Base-by-base conservation (phyloP, 2,113 vertebrate species). In the Ammodramus savannarum region DNA sequence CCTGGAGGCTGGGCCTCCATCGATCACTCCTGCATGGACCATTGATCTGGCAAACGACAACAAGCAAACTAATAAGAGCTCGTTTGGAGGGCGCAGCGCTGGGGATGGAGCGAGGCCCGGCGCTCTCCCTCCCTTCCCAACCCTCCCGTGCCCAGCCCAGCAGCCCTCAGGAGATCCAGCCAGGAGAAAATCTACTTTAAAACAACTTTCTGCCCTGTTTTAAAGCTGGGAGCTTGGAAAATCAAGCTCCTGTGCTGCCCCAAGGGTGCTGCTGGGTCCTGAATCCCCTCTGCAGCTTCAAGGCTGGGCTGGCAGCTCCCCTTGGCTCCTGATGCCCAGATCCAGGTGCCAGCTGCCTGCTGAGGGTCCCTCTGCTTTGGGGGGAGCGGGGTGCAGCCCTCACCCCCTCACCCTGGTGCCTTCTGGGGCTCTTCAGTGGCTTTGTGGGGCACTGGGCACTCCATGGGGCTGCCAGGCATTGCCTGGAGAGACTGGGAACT, bases 31-130 rank as follows among this genome's bases (percentile, higher is more conserved):
- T 97, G 97, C 95, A 96, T 93, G 98, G 97, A 97, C 97, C 98
- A 98, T 97, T 98, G 98, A 98, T 98, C 98, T 97, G 97, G 98
- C 98, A 98, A 98, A 99, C 97, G 98, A 98, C 97, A 97, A 97
- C 97, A 96, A 98, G 98, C 95, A 87, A 96, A 97, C 96, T 96
- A 97, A 98, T 98, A 96, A 98, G 97, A 98, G 97, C 94, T 97
- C 95, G 44, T 93, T 95, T 94, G 57, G 90, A 80, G 80, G 83
- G 66, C 4, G 1, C 76, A 82, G 57, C 1, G 2, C 34, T 1
- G 3, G 22, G 61, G 46, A 74, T 5, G 9, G 31, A 26, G 17
- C 0, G 3, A 16, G 9, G 66, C 7, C 0, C 62, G 84, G 26
- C 27, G 68, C 17, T 57, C 83, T 51, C 46, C 43, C 84, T 72